These are phyloP conservation scores for Phengaris alcon DNA, from an alignment of 2,888 invertebrate species.

Conservation along the genomic window DNA sequence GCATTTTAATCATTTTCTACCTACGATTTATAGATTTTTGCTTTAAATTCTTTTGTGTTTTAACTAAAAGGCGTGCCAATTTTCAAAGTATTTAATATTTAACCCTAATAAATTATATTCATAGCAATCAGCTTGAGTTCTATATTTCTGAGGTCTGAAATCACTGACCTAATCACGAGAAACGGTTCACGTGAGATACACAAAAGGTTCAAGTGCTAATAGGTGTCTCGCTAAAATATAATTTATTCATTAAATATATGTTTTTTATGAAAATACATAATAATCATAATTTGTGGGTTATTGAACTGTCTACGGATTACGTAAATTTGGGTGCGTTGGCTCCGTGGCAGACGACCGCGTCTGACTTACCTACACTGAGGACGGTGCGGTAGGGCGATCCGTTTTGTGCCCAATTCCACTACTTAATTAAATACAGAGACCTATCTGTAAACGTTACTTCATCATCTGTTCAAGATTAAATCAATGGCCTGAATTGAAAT, in stretches of 20 bases:
- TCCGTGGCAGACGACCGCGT: neutral
- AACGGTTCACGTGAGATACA: neutral
- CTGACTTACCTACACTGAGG: neutral
- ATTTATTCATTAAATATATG: too few species aligned
- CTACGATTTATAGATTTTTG: neutral
- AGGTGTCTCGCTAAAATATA: neutral
- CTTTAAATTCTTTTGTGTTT: neutral
- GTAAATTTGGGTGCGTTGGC: conserved; percentile 9
- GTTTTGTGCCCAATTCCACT: neutral
- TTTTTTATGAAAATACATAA: too few species aligned
- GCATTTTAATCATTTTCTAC: neutral
- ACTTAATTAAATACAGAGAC: neutral
- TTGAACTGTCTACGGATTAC: conserved; percentile 21
- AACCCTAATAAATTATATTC: neutral
- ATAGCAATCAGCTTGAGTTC: neutral
- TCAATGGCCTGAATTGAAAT: neutral
- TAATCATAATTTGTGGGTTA: neutral
- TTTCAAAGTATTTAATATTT: neutral
- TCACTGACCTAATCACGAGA: neutral
- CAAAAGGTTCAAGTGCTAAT: conserved; percentile 1
- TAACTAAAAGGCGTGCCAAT: neutral
- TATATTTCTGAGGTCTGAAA: neutral
- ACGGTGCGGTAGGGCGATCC: neutral
- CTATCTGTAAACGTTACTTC: neutral
- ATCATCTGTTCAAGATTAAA: neutral